Evolutionary conservation across 2,888 invertebrate genomes (phyloP), one percentile per base, ranked within the genome.

Genomic region (Dinocampus coccinellae): DNA sequence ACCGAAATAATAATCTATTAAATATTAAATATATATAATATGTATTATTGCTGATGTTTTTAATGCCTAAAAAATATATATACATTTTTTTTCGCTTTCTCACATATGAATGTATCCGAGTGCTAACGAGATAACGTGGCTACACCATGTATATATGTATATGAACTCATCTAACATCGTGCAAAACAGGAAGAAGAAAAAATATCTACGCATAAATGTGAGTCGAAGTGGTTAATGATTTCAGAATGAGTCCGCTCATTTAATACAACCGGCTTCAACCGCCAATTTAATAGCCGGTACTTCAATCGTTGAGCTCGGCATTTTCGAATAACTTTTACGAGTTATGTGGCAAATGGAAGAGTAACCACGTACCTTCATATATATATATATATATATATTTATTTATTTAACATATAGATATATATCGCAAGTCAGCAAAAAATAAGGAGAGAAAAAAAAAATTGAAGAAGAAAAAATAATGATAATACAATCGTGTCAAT

Each of bases 201-300:
- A 55, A 55, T 55, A 55, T 55, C 55, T 55, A 55, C 55, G 26
- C 55, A 55, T 55, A 26, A 26, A 55, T 26, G n/a, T 55, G 55
- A 36, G 39, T 57, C 26, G 67, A 42, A 67, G 24, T 64, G 26
- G 63, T 47, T 47, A 39, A 63, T 63, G 52, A 34, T 34, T 64
- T 64, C n/a, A 57, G 58, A 58, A 33, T 26, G 58, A 67, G 29
- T 58, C 16, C 20, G 29, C 26, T 47, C 58, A 58, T 58, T 67
- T 58, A 47, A 67, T 67, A 57, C 58, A 42, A 58, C 36, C 55
- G 66, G 55, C 55, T 55, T 55, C 36, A 55, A 22, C 58, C 58
- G 67, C 42, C 29, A 67, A 58, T 67, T 67, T 67, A 57, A 67
- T 42, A 34, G 55, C 55, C 55, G 47, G 47, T 47, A 47, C 47